phyloP scores from a whole-genome alignment of 2,888 invertebrate genomes.

The Leptinotarsa juncta region DNA sequence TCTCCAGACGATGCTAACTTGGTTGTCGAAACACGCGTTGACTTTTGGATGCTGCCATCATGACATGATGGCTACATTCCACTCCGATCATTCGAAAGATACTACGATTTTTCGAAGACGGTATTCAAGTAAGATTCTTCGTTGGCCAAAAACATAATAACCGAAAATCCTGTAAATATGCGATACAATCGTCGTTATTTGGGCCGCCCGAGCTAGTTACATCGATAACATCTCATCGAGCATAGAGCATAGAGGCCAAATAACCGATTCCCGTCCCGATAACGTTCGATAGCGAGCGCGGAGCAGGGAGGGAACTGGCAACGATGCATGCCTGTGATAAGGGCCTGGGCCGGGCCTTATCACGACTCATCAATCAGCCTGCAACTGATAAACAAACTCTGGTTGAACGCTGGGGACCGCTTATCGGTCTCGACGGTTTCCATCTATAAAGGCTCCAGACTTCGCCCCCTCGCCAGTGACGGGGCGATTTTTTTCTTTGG shows the following conservation, averaged over 20 bases:
- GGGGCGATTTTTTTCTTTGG: constrained; percentile 11
- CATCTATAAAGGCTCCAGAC: constrained; percentile 63
- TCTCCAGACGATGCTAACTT: no score
- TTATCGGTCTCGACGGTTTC: constrained; percentile 71
- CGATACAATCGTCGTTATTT: constrained; percentile 66
- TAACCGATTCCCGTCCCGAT: constrained; percentile 65
- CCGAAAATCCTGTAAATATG: constrained; percentile 23
- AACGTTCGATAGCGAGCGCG: constrained; percentile 56
- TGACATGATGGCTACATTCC: no score
- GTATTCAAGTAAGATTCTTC: background rate
- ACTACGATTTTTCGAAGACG: background rate
- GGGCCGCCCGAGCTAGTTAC: constrained; percentile 70
- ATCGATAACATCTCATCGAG: constrained; percentile 68
- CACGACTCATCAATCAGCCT: constrained; percentile 67
- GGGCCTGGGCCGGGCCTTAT: constrained; percentile 63
- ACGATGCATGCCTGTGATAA: constrained; percentile 66
- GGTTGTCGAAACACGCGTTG: no score
- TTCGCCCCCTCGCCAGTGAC: constrained; percentile 36
- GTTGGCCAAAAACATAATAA: constrained; percentile 26
- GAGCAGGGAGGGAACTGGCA: constrained; percentile 55
- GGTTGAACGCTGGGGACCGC: constrained; percentile 64
- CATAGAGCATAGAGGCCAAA: constrained; percentile 67
- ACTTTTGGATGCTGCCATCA: no score
- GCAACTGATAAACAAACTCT: constrained; percentile 66
- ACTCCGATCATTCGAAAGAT: background rate